Percentiles rank a stretch among this genome's conserved stretches.
Conservation (phyloP, 2,113 vertebrate genomes). For the Microtus montanus region DNA sequence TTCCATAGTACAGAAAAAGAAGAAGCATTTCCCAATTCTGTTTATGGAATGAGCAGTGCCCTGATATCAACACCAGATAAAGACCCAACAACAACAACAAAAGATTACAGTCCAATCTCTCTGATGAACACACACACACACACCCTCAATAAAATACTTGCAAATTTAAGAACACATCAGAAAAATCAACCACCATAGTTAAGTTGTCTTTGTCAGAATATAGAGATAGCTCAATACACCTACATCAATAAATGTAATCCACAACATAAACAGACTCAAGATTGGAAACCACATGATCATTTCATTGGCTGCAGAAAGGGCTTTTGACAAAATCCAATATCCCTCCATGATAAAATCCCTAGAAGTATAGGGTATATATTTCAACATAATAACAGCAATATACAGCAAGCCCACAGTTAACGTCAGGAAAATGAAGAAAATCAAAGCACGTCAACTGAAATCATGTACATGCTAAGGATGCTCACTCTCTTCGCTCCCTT, state of each 20-base stretch:
- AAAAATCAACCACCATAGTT: background rate
- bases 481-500: background rate
- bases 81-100: background rate
- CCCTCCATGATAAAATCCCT: background rate
- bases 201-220: background rate
- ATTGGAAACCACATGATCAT: background rate
- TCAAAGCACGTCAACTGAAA: background rate
- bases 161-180: background rate
- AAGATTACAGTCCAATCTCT: background rate
- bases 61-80: background rate
- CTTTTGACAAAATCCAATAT: background rate
- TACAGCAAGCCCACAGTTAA: background rate
- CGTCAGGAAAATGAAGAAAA: background rate
- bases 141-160: background rate
- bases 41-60: background rate
- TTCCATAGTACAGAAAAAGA: background rate
- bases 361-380: background rate
- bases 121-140: background rate
- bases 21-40: background rate
- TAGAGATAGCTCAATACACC: background rate
- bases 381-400: background rate
- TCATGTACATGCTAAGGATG: background rate
- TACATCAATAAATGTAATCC: background rate
- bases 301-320: background rate
- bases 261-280: background rate